phyloP scores from a whole-genome alignment of 2,113 vertebrate species.

The Rhynchopsitta pachyrhyncha region DNA sequence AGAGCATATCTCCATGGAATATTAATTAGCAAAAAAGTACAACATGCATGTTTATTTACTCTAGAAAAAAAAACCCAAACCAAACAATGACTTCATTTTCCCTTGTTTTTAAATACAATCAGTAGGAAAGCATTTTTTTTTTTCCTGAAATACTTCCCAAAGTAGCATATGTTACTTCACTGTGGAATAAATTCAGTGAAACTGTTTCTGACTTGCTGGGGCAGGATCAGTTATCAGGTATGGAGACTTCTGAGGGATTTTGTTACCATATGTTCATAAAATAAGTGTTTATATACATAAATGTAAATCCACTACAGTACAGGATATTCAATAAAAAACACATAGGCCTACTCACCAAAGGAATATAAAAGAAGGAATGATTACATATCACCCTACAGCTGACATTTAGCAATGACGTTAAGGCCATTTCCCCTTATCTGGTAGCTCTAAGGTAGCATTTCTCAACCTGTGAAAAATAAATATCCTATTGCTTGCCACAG shows the following conservation, averaged over 20 bases:
- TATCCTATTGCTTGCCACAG: background rate
- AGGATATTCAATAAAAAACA: background rate
- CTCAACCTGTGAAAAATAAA: background rate
- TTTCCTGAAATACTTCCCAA: background rate
- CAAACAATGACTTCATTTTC: background rate
- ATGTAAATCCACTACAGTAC: background rate
- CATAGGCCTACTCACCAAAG: background rate
- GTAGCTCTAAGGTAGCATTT: background rate
- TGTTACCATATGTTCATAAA: background rate
- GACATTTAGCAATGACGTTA: background rate
- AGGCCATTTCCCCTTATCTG: background rate
- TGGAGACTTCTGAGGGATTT: background rate
- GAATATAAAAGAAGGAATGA: background rate
- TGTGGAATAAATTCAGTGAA: background rate
- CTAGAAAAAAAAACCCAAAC: background rate
- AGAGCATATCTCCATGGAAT: background rate
- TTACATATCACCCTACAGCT: background rate
- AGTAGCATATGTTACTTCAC: background rate
- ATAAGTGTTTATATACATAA: background rate
- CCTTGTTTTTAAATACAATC: background rate
- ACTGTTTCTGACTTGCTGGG: background rate
- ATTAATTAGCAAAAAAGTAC: background rate
- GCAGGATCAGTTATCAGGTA: background rate
- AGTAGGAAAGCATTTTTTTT: background rate
- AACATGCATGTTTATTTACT: background rate